Evolutionary conservation across 1,140 invertebrate species (phyloP).

Genomic region (Bombyx mandarina): DNA sequence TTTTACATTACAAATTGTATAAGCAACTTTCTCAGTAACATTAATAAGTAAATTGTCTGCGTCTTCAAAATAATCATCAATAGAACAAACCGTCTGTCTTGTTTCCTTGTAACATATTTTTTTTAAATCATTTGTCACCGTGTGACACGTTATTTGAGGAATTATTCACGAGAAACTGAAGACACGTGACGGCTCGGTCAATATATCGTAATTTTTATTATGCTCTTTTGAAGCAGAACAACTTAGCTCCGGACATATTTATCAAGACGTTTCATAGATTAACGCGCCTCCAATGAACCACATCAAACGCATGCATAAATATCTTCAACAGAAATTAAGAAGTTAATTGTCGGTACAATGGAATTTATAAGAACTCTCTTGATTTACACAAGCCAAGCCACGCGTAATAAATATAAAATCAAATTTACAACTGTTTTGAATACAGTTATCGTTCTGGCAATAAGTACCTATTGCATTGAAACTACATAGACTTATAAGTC

Average conservation of each 20-base stretch:
- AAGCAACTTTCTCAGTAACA: too few species aligned
- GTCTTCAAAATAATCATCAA: too few species aligned
- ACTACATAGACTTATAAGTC: too few species aligned
- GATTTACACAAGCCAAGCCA: background rate
- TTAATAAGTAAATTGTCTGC: too few species aligned
- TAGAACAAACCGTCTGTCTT: slow-evolving; percentile 11
- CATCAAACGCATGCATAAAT: slow-evolving; percentile 52
- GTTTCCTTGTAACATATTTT: slow-evolving; percentile 36
- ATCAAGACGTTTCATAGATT: slow-evolving; percentile 43
- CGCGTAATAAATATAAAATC: background rate
- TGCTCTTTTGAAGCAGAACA: slow-evolving; percentile 51
- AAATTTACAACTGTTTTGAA: too few species aligned
- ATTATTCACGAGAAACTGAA: slow-evolving; percentile 40
- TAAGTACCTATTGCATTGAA: too few species aligned
- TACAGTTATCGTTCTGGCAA: too few species aligned
- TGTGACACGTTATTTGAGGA: slow-evolving; percentile 25
- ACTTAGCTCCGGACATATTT: slow-evolving; percentile 29
- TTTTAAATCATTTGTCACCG: slow-evolving; percentile 33
- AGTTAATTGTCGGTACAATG: slow-evolving; percentile 29
- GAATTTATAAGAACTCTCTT: slow-evolving; percentile 10
- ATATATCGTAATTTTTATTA: slow-evolving; percentile 58
- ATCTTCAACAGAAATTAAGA: slow-evolving; percentile 40
- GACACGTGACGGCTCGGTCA: slow-evolving; percentile 39
- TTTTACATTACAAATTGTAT: too few species aligned
- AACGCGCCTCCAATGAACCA: slow-evolving; percentile 30